Percentiles rank a stretch among this genome's conserved stretches.
phyloP scores from a whole-genome alignment of 2,113 vertebrate species.

The Marmota flaviventris region DNA sequence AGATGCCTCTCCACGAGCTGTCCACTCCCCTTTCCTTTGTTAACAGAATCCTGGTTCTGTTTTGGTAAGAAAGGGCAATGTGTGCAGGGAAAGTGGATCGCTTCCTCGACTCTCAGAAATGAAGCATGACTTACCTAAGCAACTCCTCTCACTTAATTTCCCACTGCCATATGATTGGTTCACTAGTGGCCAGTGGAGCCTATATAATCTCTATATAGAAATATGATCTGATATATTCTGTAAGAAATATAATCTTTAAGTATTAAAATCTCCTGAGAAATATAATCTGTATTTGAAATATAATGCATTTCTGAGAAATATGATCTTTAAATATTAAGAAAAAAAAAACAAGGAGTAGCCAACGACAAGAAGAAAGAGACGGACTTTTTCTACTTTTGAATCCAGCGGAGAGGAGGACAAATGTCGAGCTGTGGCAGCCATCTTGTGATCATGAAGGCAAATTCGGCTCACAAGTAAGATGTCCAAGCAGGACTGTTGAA shows the following conservation, averaged over 20 bases:
- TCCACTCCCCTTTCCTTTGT: not conserved
- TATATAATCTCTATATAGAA: too few relatives aligned
- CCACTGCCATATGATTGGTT: not conserved
- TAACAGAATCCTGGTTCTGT: not conserved
- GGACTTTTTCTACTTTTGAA: not conserved
- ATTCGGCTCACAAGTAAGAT: not conserved
- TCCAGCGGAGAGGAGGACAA: not conserved
- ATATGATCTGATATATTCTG: too few relatives aligned
- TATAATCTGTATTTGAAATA: too few relatives aligned
- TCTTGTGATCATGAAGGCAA: not conserved
- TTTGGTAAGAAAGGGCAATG: not conserved
- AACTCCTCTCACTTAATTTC: not conserved
- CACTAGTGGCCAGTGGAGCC: not conserved
- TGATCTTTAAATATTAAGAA: not conserved
- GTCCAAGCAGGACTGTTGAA: not conserved
- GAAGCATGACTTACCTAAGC: not conserved
- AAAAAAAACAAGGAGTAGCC: not conserved
- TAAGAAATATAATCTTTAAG: too few relatives aligned
- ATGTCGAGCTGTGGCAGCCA: not conserved
- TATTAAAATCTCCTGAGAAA: too few relatives aligned
- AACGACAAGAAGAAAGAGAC: not conserved
- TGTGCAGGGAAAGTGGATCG: not conserved
- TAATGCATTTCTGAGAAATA: too few relatives aligned
- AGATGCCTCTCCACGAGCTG: not conserved
- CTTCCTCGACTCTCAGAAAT: not conserved